These are phyloP conservation scores for Nipponacmea schrenckii DNA, from an alignment of 2,888 invertebrate genomes.

Conservation along the genomic window DNA sequence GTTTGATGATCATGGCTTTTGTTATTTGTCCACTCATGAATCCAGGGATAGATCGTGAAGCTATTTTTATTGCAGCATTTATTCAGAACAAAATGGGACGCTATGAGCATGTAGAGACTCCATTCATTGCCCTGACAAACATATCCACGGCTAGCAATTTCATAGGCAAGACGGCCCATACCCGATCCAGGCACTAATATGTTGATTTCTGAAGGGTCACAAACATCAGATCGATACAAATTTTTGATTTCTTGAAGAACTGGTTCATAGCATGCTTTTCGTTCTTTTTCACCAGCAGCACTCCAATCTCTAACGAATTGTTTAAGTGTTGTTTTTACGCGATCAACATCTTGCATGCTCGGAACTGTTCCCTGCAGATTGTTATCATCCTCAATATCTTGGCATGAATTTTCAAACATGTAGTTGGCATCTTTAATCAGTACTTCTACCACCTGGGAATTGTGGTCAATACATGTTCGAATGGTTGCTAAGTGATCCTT, in stretches of 20 bases:
- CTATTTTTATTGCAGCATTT: slow-evolving; percentile 77
- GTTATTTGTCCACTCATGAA: slow-evolving; percentile 94
- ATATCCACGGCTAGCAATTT: slow-evolving; percentile 89
- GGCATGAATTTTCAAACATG: slow-evolving; percentile 81
- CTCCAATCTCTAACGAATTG: slow-evolving; percentile 99
- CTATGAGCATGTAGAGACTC: slow-evolving; percentile 95
- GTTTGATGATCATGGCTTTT: slow-evolving; percentile 84
- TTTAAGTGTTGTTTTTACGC: slow-evolving; percentile 93
- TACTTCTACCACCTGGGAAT: slow-evolving; percentile 75
- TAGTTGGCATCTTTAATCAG: slow-evolving; percentile 83
- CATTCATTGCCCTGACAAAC: slow-evolving; percentile 97
- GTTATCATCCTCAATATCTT: slow-evolving; percentile 32
- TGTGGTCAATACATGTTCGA: slow-evolving; percentile 80
- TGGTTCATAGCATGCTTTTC: slow-evolving; percentile 88
- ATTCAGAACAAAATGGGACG: slow-evolving; percentile 95
- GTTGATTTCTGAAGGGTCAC: slow-evolving; percentile 43
- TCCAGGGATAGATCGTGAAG: slow-evolving; percentile 90
- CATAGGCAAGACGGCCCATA: slow-evolving; percentile 91
- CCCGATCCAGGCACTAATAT: slow-evolving; percentile 94
- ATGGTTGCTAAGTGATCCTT: slow-evolving; percentile 80
- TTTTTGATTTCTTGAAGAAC: slow-evolving; percentile 85
- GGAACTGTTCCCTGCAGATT: slow-evolving; percentile 9
- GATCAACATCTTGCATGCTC: slow-evolving; percentile 73
- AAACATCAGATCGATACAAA: slow-evolving; percentile 24
- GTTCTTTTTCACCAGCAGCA: slow-evolving; percentile 81